Evolutionary conservation across 2,888 invertebrate species (phyloP), one percentile per base, ranked within the genome.

Genomic region (Nomada ferruginata): DNA sequence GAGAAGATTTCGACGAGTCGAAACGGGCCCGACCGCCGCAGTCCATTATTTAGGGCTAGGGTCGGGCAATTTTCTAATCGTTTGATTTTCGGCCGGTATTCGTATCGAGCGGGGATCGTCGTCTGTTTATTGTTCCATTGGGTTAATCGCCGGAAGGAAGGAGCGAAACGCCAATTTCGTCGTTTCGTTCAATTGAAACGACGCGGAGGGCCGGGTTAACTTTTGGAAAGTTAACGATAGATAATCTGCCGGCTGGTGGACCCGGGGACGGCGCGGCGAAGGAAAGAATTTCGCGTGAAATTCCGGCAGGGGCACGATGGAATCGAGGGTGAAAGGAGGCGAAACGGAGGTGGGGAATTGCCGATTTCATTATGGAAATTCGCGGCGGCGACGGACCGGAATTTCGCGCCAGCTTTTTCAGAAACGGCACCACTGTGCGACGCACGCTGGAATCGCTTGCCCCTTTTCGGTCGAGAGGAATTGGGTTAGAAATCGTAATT

Each of bases 401-500:
- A 26, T 26, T 26, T 26, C 26, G 26, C 2, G 26, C 26, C 26
- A 26, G 26, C 26, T 26, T 26, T 26, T 26, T 26, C 26, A 2
- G 2, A 26, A 26, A 26, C 2, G 26, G 2, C 26, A 26, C 26
- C 26, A 26, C 26, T 26, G 26, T 2, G 26, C 26, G 63, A 85
- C 88, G 85, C 87, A 87, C 76, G 77, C 77, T 76, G 72, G 75
- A 76, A 87, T 85, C 85, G 84, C 87, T 89, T 87, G 83, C 75
- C 81, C 82, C 57, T 77, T 73, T 66, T 66, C 65, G 60, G 66
- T 59, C 26, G 2, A 26, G 2, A 26, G 26, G 26, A 26, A 26
- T 26, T 26, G 26, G 26, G 26, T 26, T 26, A 26, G 79, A 84
- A 79, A 83, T 83, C 76, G 60, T n/a, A 59, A 52, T 68, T 52